Evolutionary conservation across 2,797 vertebrate genomes (phyloP), one percentile per base, ranked within the genome.

Genomic region (Esox lucius): DNA sequence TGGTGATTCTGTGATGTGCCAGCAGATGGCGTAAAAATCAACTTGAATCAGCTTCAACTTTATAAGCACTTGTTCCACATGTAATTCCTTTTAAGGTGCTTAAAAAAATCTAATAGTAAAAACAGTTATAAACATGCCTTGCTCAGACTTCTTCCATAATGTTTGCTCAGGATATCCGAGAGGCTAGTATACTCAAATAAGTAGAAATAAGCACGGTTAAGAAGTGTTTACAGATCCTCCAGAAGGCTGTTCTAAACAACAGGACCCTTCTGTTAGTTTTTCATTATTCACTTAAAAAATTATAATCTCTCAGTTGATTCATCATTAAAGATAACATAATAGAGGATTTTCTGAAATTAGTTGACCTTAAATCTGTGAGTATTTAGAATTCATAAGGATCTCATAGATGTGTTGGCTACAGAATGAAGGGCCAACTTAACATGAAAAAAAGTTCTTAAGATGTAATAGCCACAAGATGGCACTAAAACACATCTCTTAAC

Each of bases 401-500:
- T 70, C 19, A 16, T 17, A 28, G 28, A n/a, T 3, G 48, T 9
- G 35, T 15, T 11, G 31, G 35, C 11, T 59, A 56, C 22, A 11
- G 5, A 71, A 24, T 69, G 15, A 48, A 69, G 35, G 17, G 66
- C 35, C 8, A 46, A 46, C 39, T 13, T 15, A 5, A 3, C 35
- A n/a, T 15, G n/a, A 68, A 12, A 19, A 22, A 3, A 31, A 0
- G 2, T 6, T 11, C 0, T 1, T 1, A 24, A 19, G 0, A 0
- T 16, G 3, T 17, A 0, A 0, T 51, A 15, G 51, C 80, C 91
- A 87, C 81, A 75, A 87, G 89, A 77, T 62, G 90, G 84, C 81
- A 19, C 77, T 74, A 62, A 49, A 71, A 80, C 79, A 81, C 78
- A n/a, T 53, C 22, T 73, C n/a, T 68, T n/a, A 22, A 70, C 1